Base-by-base conservation (phyloP, 2,888 invertebrate genomes). In the Xestia ashworthii region DNA sequence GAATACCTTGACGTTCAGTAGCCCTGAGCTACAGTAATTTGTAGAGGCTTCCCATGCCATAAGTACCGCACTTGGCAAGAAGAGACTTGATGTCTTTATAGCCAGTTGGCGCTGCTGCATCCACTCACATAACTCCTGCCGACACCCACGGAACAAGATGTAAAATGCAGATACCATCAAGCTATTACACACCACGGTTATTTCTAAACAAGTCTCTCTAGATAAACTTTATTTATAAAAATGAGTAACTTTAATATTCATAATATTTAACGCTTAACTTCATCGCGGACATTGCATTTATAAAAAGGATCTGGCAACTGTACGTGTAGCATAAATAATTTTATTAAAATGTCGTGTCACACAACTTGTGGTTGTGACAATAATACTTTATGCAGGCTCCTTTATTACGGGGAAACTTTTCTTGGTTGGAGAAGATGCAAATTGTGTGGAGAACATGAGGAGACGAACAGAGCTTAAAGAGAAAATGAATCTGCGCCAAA, bases 221-320 rank as follows among this genome's bases (percentile, higher is more conserved):
- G 73, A 74, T 55, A 77, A 69, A 84, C 19, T 71, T 71, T 55
- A 60, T 69, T 38, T 44, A n/a, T 74, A 84, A 77, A 83, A 84
- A n/a, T n/a, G n/a, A 76, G 41, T 73, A 67, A 69, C 55, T 80
- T 60, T 76, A 81, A 55, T 81, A 74, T 83, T 80, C 73, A 83
- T 72, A 74, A 80, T 80, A 83, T 84, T 74, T 80, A 80, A 83
- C 70, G 62, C 60, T 79, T 60, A 71, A 60, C 71, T 79, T 82
- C 74, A 79, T 44, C 60, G 62, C 55, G 50, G 55, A 83, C 32
- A 71, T 72, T 62, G 32, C 48, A 62, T 65, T 65, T 74, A 67
- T 58, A 76, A 64, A 64, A 76, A 73, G 38, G 65, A 74, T 73
- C 64, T 68, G 71, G 71, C 67, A 80, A 71, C 53, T 73, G 83